Base-by-base conservation (phyloP, 2,888 invertebrate species). In the Spilosoma lubricipeda region DNA sequence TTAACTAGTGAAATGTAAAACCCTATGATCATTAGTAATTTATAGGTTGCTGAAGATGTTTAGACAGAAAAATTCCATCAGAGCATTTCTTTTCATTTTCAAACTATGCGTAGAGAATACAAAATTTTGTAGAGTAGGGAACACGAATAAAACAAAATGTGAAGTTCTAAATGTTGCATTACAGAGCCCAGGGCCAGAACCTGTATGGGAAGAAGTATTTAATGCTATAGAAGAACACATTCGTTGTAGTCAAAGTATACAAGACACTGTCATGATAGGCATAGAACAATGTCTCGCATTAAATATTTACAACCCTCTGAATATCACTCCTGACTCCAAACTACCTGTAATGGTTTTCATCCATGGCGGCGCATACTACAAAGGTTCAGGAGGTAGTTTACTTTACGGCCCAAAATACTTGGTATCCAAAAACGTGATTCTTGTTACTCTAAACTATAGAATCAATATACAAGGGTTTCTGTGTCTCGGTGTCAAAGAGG, bases 261-360 rank as follows among this genome's bases (percentile, higher is more conserved):
- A 80, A 2, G 81, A 86, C 18, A 70, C 13, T 0, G 67, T 73
- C 15, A 78, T 78, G 1, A 78, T 88, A 0, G 95, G 95, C 2
- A 87, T 85, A 76, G 82, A 86, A 67, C 85, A 94, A 69, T 95
- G 95, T 73, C 85, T 94, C 9, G 85, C 81, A 5, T 86, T 95
- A 8, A 94, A 95, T 63, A 88, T 95, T 0, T 91, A 89, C 77
- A 91, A 92, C 0, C 94, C 95, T 3, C 64, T 90, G 0, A 82
- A 89, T 33, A 76, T 84, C 0, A 33, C 72, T 2, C 63, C 81
- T 0, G 76, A 79, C 5, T 80, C 84, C 7, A 85, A 81, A 11
- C 83, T 93, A 27, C 93, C 95, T 0, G 94, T 95, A 18, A 95
- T 95, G 95, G 88, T 93, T 8, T 94, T 88, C 74, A 89, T 95